Percentiles rank a stretch among this genome's conserved stretches.
Conservation (phyloP, 1,140 invertebrate species). For the Coboldia fuscipes region DNA sequence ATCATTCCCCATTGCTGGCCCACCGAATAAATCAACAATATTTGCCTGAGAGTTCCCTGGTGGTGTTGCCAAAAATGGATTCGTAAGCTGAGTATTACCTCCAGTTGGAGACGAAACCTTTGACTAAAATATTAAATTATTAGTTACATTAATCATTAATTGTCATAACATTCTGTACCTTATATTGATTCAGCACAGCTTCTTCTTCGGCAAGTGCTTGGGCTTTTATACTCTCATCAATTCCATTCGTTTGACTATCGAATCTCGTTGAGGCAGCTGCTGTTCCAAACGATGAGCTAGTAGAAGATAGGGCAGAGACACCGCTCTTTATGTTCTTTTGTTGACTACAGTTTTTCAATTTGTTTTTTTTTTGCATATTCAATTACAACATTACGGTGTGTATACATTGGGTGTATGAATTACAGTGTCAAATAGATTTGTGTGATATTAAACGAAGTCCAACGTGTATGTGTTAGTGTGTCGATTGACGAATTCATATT, state of each 20-base stretch:
- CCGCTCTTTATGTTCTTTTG: slow-evolving; percentile 75
- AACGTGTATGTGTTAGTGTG: too few species aligned
- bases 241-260: slow-evolving; percentile 44
- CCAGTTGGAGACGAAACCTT: slow-evolving; percentile 55
- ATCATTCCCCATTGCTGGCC: slow-evolving; percentile 22
- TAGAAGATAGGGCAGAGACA: slow-evolving; percentile 71
- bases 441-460: too few species aligned
- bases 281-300: slow-evolving; percentile 66
- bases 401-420: neutral
- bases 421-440: too few species aligned
- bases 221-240: slow-evolving; percentile 67
- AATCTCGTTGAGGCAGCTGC: slow-evolving; percentile 51
- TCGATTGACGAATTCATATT: too few species aligned
- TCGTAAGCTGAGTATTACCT: slow-evolving; percentile 39
- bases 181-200: slow-evolving; percentile 84
- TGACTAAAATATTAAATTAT: slow-evolving; percentile 31
- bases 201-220: slow-evolving; percentile 87
- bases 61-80: slow-evolving; percentile 59
- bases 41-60: slow-evolving; percentile 35
- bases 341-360: slow-evolving; percentile 29
- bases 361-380: slow-evolving; percentile 4
- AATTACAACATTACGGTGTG: neutral
- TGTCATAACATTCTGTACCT: slow-evolving; percentile 34
- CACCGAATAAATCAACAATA: slow-evolving; percentile 59
- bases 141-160: slow-evolving; percentile 6